Evolutionary conservation across 2,113 vertebrate genomes (phyloP), one percentile per base, ranked within the genome.

Genomic region (Ibidorhyncha struthersii): DNA sequence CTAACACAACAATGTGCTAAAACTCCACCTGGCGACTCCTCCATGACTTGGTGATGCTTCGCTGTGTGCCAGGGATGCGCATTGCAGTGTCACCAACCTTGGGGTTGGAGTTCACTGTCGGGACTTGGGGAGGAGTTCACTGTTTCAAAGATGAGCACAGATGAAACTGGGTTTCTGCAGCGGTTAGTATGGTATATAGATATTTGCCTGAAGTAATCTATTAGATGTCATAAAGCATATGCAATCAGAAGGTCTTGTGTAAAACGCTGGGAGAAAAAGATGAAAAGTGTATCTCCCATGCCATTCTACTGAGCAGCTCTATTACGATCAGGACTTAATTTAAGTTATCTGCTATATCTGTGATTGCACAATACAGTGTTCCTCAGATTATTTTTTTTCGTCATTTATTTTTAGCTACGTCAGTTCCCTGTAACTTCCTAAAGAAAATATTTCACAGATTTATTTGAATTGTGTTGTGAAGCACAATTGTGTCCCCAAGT

Each of bases 381-480:
- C 63, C 65, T 59, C 26, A n/a, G 22, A 32, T 62, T 62, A 10
- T 29, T 49, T 40, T 79, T 55, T 71, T 47, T 32, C 10, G 6
- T 45, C 7, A 63, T 69, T 84, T 91, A 55, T 94, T 95, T 95
- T 91, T 95, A 84, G 65, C 61, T 82, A 43, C 32, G n/a, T 85
- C 47, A 15, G 32, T 65, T 91, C 73, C 17, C 47, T 91, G 27
- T 43, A 63, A 67, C 61, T 85, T 89, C 34, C 18, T 84, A 50
- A 70, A 84, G 36, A 74, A 94, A 89, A 52, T 63, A 45, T 72
- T 82, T 94, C 38, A 61, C 56, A 18, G 52, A 69, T 94, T 65
- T 93, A 81, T 86, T 86, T 89, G 49, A 72, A 72, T 56, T 69
- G 30, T 63, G 12, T 80, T 88, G 43, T 23, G 40, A 93, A 72